Conservation (phyloP, 2,113 vertebrate genomes). For the Stigmatopora argus region DNA sequence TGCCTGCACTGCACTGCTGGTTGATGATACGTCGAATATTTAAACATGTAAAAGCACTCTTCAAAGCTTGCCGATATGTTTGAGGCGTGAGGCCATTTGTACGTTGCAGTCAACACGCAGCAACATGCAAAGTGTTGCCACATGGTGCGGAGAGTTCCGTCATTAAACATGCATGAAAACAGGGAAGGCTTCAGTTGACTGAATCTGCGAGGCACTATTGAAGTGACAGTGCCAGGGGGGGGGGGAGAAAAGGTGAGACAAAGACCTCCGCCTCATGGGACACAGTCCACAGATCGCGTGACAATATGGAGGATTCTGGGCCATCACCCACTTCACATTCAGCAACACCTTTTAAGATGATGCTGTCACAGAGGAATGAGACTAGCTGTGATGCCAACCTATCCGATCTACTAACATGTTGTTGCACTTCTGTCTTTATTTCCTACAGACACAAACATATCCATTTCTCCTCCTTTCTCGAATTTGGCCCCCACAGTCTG, state of each 20-base stretch:
- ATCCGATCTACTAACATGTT: background rate
- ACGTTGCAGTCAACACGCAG: slow-evolving; percentile 3
- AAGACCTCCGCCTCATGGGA: slow-evolving; percentile 27
- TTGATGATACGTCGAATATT: slow-evolving; percentile 45
- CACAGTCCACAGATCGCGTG: slow-evolving; percentile 23
- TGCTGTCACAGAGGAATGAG: slow-evolving; percentile 6
- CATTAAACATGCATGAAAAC: slow-evolving; percentile 52
- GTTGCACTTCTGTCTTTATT: background rate
- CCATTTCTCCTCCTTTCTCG: slow-evolving; percentile 13
- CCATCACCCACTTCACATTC: slow-evolving; percentile 37
- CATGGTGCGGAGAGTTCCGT: slow-evolving; percentile 29
- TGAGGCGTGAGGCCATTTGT: slow-evolving; percentile 29
- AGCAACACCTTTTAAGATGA: slow-evolving; percentile 23
- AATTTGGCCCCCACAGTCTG: slow-evolving; percentile 15
- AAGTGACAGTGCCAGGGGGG: background rate
- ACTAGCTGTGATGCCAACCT: slow-evolving; percentile 9
- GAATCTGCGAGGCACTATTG: slow-evolving; percentile 7
- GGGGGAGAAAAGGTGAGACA: slow-evolving; percentile 10
- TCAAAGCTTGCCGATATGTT: slow-evolving; percentile 23
- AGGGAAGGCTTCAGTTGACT: slow-evolving; percentile 19
- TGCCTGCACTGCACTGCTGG: slow-evolving; percentile 14
- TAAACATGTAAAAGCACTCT: slow-evolving; percentile 29
- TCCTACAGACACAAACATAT: slow-evolving; percentile 1
- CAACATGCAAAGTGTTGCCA: slow-evolving; percentile 29
- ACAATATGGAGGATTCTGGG: slow-evolving; percentile 21